A percentile compares a stretch with the other conserved stretches of the same genome.
phyloP scores from a whole-genome alignment of 2,888 invertebrate genomes.

The Caenorhabditis macrosperma region DNA sequence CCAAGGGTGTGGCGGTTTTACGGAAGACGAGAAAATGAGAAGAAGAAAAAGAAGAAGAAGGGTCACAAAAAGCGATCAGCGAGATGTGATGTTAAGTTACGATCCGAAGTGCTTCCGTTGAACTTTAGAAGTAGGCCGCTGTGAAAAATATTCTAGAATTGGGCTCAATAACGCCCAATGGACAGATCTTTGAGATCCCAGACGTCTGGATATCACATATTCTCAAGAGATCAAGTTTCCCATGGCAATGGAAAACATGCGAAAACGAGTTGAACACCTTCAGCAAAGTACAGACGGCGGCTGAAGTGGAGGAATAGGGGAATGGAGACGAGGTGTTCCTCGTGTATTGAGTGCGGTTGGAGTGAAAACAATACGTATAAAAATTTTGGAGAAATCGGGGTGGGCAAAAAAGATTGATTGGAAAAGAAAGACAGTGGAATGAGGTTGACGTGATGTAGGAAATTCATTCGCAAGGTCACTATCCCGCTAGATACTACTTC shows the following conservation, averaged over 20 bases:
- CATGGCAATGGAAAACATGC: conserved; percentile 25
- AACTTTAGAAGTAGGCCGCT: no score
- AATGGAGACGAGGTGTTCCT: neutral
- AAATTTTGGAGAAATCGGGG: conserved; percentile 38
- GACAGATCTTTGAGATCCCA: no score
- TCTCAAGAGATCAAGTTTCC: conserved; percentile 31
- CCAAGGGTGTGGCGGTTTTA: conserved; percentile 30
- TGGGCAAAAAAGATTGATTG: conserved; percentile 46
- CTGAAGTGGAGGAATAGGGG: neutral
- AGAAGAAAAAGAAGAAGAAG: conserved; percentile 5
- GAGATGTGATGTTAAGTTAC: neutral
- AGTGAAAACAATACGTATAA: conserved; percentile 44
- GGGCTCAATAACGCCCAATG: no score
- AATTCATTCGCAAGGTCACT: conserved; percentile 59
- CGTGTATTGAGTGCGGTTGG: conserved; percentile 15
- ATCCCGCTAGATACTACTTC: conserved; percentile 47
- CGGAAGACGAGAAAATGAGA: conserved; percentile 20
- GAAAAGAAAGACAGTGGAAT: conserved; percentile 52
- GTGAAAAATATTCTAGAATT: no score
- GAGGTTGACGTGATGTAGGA: conserved; percentile 56
- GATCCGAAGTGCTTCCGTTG: no score
- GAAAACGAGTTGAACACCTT: conserved; percentile 32
- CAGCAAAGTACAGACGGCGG: conserved; percentile 8
- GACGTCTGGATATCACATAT: conserved; percentile 8
- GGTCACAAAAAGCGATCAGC: conserved; percentile 1